Evolutionary conservation across 37 sponge, comb jelly and placozoan genomes (phyloP), one percentile per base, ranked within the genome.

Genomic region (Ianthella basta): DNA sequence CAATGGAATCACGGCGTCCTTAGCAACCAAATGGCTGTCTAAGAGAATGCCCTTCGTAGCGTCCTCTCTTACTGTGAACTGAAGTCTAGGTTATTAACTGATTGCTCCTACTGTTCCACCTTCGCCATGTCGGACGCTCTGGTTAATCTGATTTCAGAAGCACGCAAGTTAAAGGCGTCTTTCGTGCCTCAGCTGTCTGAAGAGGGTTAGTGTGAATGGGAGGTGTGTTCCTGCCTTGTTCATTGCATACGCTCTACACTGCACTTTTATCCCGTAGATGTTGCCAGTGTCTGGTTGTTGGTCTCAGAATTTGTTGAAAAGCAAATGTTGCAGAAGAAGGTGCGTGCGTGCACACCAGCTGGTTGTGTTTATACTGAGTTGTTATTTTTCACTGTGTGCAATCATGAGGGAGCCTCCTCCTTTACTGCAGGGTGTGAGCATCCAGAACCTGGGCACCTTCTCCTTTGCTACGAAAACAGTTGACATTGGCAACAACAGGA

Each of bases 361-460:
- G 60, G 39, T 80, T 44, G 21, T 60, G 34, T 60, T 34, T 23
- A 60, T 35, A 8, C 68, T 80, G 4, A 8, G 33, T 80, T 15
- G 10, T 44, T 14, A 29, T 29, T n/a, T 41, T 5, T n/a, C 25
- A 87, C 87, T 60, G 94, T 85, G 54, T 64, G 53, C 36, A 29
- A 5, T 30, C 36, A 29, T 33, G 27, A 2, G 38, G 55, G 20
- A 3, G 20, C 57, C 66, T 29, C 29, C 19, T 77, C 4, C 55
- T 18, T 81, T 38, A 32, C 29, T 50, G 4, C 53, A 96, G 95
- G 97, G 94, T n/a, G 94, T 91, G 20, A 82, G 74, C 54, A 53
- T 96, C 36, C 86, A 79, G 15, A 92, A 94, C 1, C 77, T 96
- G 50, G 97, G 97, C 1, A 30, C 74, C 40, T 96, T 96, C 85